Conservation (phyloP, 2,797 vertebrate genomes). For the Carduelis carduelis region DNA sequence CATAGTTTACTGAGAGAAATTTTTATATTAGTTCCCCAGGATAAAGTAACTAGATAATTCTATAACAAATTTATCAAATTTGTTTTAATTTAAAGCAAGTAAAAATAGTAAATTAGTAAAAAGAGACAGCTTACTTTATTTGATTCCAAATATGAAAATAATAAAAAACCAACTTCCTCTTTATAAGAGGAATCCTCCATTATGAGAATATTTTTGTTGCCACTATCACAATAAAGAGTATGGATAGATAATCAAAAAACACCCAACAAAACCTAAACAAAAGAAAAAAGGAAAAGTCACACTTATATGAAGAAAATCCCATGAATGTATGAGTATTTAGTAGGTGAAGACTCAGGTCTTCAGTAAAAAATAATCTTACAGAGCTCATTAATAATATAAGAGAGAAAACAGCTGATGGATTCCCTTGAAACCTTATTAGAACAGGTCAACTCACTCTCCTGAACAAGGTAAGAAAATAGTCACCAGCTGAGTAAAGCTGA, state of each 20-base stretch:
- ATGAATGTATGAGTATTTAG: background rate
- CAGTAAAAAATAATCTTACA: background rate
- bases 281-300: background rate
- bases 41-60: background rate
- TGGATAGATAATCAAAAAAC: background rate
- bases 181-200: background rate
- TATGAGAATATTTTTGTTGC: background rate
- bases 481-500: slow-evolving; percentile 55
- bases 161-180: background rate
- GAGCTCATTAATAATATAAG: background rate
- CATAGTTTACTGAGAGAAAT: background rate
- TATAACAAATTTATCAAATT: background rate
- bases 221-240: background rate
- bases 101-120: background rate
- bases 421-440: slow-evolving; percentile 22
- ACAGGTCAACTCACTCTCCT: background rate
- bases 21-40: background rate
- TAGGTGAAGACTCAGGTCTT: background rate
- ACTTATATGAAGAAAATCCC: background rate
- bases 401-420: background rate
- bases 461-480: slow-evolving; percentile 41
- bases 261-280: background rate
- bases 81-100: background rate
- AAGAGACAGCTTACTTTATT: background rate
- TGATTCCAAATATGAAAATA: background rate